phyloP scores from a whole-genome alignment of 1,140 invertebrate species.

The Melanaphis sacchari region DNA sequence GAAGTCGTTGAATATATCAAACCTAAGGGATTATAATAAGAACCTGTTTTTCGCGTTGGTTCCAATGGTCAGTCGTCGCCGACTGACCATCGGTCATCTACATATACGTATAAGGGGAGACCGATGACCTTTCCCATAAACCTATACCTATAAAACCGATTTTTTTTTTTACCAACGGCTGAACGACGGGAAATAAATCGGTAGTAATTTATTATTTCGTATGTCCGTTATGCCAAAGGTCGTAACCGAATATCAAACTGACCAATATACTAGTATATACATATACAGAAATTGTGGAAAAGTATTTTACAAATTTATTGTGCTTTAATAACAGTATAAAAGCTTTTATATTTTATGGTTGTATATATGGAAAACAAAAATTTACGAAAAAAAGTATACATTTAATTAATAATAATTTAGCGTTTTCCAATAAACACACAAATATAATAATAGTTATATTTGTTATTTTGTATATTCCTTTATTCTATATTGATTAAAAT shows the following conservation, averaged over 20 bases:
- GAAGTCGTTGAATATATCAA: conserved; percentile 21
- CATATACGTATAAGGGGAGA: conserved; percentile 23
- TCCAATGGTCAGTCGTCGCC: not conserved
- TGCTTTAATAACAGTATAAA: not conserved
- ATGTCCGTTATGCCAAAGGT: conserved; percentile 56
- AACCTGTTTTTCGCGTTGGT: conserved; percentile 54
- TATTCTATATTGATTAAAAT: not conserved
- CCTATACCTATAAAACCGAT: conserved; percentile 40
- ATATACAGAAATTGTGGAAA: not conserved
- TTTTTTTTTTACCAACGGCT: conserved; percentile 38
- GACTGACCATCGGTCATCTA: conserved; percentile 56
- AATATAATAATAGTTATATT: too few relatives aligned
- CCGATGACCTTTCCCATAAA: conserved; percentile 55
- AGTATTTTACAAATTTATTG: too few relatives aligned
- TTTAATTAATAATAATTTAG: too few relatives aligned
- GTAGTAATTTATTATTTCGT: conserved; percentile 48
- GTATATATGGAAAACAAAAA: not conserved
- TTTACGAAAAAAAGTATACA: too few relatives aligned
- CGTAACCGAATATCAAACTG: conserved; percentile 8
- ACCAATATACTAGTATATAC: not conserved
- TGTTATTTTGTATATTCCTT: not conserved
- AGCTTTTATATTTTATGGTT: not conserved
- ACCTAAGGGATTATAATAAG: conserved; percentile 47
- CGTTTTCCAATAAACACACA: not conserved
- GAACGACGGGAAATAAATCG: conserved; percentile 48